These are phyloP conservation scores for Bombycilla garrulus DNA, from an alignment of 2,113 vertebrate species.

Conservation along the genomic window DNA sequence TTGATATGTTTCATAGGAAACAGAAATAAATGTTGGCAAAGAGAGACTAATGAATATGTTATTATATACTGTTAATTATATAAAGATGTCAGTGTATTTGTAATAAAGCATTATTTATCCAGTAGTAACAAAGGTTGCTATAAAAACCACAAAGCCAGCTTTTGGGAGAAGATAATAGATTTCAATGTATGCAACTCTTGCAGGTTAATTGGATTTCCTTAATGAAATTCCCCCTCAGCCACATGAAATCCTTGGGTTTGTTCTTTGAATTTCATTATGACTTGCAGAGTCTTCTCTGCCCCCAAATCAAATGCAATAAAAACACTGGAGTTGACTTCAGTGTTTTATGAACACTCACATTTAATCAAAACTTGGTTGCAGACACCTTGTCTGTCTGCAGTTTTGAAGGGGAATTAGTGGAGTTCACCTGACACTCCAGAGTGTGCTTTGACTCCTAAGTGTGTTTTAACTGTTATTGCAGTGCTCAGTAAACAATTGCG, in stretches of 20 bases:
- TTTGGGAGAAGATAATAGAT: background rate
- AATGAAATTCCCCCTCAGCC: constrained; percentile 28
- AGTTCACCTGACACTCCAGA: background rate
- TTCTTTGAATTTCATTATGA: constrained; percentile 38
- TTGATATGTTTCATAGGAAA: background rate
- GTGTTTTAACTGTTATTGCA: background rate
- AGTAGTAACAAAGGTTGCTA: background rate
- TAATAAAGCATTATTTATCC: background rate
- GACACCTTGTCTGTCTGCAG: background rate
- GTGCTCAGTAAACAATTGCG: background rate
- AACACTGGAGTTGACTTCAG: background rate
- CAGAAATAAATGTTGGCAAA: background rate
- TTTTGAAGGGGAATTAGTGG: background rate
- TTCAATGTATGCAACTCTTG: background rate
- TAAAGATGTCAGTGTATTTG: background rate
- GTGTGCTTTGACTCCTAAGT: background rate
- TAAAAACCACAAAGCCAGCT: background rate
- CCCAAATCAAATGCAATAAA: background rate
- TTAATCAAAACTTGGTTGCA: background rate
- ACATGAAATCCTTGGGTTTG: constrained; percentile 23
- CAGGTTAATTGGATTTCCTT: constrained; percentile 28
- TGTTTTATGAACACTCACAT: background rate
- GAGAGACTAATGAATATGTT: background rate
- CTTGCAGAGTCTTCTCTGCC: background rate
- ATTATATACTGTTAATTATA: background rate